Evolutionary conservation across 2,888 invertebrate species (phyloP), one percentile per base, ranked within the genome.

Genomic region (Gymnocheta viridis): DNA sequence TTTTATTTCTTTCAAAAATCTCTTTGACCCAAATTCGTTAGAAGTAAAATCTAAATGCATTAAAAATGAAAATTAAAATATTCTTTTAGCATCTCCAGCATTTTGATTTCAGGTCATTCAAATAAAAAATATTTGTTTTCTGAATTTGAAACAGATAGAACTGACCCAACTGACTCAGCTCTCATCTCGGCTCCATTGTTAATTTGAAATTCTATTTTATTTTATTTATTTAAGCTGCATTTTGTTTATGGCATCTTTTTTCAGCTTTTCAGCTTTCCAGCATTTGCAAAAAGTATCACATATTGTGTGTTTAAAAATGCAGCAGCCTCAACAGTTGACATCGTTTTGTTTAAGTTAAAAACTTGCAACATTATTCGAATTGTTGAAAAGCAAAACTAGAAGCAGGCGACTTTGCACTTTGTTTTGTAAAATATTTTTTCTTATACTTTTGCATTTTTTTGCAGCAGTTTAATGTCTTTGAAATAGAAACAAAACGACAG

Each of bases 281-380:
- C 17, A 49, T 32, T 35, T 4, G 38, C 19, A 44, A 74, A 64
- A 74, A 64, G 38, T 62, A 51, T 38, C 62, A 54, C 74, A 64
- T 17, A 62, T 38, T 35, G 35, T 60, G 2, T 70, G 24, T 14
- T 73, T 14, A 29, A 54, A 38, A 38, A 66, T 54, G 58, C 81
- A 67, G 67, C 74, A 69, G 62, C 67, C 10, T 41, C 69, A 81
- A 47, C 60, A 69, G 73, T 74, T 81, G 81, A 81, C 73, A 74
- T 81, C 74, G 41, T 81, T 81, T 62, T 54, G 19, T 51, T 73
- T 44, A 17, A 56, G n/a, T 47, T 56, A 32, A 64, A 41, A 51
- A 38, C 51, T 64, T 54, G 62, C 54, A 54, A 64, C 64, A 76
- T 38, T 66, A 56, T 76, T 76, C 58, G 27, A 67, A 76, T 47